phyloP scores from a whole-genome alignment of 2,113 vertebrate species.

The Lophius piscatorius region DNA sequence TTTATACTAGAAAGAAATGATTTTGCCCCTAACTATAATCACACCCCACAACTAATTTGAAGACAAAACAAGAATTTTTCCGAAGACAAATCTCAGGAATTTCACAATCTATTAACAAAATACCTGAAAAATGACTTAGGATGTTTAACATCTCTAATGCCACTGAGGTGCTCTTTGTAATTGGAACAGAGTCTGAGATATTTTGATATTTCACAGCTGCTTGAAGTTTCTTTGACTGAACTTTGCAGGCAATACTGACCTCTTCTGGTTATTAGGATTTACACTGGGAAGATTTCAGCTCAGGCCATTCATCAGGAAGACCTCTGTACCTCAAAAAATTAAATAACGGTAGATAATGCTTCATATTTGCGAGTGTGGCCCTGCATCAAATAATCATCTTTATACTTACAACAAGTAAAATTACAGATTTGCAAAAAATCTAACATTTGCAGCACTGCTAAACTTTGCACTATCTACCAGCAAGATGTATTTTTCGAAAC shows the following conservation, averaged over 20 bases:
- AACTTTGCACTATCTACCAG: conserved; percentile 8
- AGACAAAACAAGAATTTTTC: neutral
- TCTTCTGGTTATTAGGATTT: conserved; percentile 48
- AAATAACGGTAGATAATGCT: neutral
- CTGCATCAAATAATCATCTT: neutral
- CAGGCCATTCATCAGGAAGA: neutral
- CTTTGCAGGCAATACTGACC: conserved; percentile 51
- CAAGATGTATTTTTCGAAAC: conserved; percentile 5
- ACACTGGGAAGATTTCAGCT: conserved; percentile 1
- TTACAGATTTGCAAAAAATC: conserved; percentile 4
- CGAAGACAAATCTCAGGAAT: conserved; percentile 7
- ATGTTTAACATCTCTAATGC: conserved; percentile 8
- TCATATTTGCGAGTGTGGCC: neutral
- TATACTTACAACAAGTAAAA: conserved; percentile 2
- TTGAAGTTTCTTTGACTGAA: conserved; percentile 1
- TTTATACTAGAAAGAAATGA: no score
- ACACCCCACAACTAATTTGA: neutral
- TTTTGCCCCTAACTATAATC: no score
- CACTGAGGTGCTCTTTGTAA: conserved; percentile 15
- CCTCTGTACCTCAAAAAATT: neutral
- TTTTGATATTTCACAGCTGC: conserved; percentile 45
- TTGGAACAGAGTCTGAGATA: conserved; percentile 27
- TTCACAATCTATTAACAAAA: conserved; percentile 32
- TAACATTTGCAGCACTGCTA: conserved; percentile 29
- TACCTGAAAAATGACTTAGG: conserved; percentile 36